Base-by-base conservation (phyloP, 2,888 invertebrate genomes). In the Blera fallax region DNA sequence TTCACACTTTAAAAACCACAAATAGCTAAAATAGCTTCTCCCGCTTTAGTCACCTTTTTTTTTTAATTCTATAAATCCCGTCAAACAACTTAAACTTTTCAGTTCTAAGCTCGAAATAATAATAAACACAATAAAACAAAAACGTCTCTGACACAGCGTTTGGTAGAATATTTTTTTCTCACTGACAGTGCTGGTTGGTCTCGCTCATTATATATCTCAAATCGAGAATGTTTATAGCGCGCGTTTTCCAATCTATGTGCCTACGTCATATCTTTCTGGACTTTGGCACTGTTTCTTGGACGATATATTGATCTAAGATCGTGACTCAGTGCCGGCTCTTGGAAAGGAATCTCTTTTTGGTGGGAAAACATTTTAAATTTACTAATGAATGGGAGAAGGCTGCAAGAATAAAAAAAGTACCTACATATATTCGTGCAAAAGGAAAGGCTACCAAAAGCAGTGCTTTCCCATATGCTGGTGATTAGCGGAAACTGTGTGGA, bases 141-240 rank as follows among this genome's bases (percentile, higher is more conserved):
- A 54, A 21, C 52, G n/a, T 52, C 67, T 27, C 3, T 8, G 60
- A 64, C 48, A 64, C 77, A n/a, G 60, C 70, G 60, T 43, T 72
- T 45, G 65, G 52, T 54, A 72, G 72, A 77, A 70, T 72, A 27
- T 65, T 72, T 34, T 37, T n/a, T 64, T 58, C 29, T 11, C 65
- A 82, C 82, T 82, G 82, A 72, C 40, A 72, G n/a, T n/a, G 40
- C 45, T 32, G 50, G 32, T 52, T 11, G 65, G 29, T 76, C 65
- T 60, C 40, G 52, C 65, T 18, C 40, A 82, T 70, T 79, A 67
- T 80, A 73, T 80, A 80, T 67, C 58, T 58, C 32, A 27, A 37
- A 40, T 18, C 11, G 27, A 8, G 8, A 52, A 64, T 58, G 79
- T 64, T 76, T 48, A 40, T 56, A 65, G 58, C 18, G n/a, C 50